Base-by-base conservation (phyloP, 2,888 invertebrate genomes). In the Ennomos erosarius region DNA sequence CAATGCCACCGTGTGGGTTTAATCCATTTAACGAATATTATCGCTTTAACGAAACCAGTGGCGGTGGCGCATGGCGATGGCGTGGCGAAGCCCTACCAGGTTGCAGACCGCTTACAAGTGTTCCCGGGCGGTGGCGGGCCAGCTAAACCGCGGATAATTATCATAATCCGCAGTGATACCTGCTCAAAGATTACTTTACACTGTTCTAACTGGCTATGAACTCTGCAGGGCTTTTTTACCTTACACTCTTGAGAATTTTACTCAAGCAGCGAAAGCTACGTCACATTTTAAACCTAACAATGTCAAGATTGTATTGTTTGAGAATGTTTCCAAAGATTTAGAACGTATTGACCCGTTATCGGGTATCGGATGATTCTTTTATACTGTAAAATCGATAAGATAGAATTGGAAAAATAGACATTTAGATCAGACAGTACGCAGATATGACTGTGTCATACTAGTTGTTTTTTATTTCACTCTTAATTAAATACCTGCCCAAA, bases 1-100 rank as follows among this genome's bases (percentile, higher is more conserved):
- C 53, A 50, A 50, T 52, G 43, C 34, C 59, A 56, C 51, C 55
- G 74, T 69, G 73, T 74, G 65, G 67, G 71, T 68, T 70, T 85
- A 88, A 90, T 88, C 88, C 85, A 76, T 77, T 90, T 89, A 90
- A 78, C 39, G 70, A 83, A 83, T 85, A 84, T 81, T 82, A 87
- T 84, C 79, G 84, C 78, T 82, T 83, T 84, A 86, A 71, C 75
- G 65, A 75, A 75, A 70, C 70, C 65, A 55, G 61, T 51, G 26
- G 47, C 55, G 62, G 69, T 49, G 58, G 61, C 54, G 59, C 61
- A 68, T 49, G 58, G 61, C 54, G 59, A 42, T 26, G 65, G 65
- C 64, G 62, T 55, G 62, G 64, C 65, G 89, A 88, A 88, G 84
- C 88, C 88, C 39, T 79, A 81, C 67, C 55, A 73, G 76, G 80